Percentiles rank a stretch among this genome's conserved stretches.
Evolutionary conservation across 2,888 invertebrate genomes (phyloP).

Genomic region (Xestia ashworthii): DNA sequence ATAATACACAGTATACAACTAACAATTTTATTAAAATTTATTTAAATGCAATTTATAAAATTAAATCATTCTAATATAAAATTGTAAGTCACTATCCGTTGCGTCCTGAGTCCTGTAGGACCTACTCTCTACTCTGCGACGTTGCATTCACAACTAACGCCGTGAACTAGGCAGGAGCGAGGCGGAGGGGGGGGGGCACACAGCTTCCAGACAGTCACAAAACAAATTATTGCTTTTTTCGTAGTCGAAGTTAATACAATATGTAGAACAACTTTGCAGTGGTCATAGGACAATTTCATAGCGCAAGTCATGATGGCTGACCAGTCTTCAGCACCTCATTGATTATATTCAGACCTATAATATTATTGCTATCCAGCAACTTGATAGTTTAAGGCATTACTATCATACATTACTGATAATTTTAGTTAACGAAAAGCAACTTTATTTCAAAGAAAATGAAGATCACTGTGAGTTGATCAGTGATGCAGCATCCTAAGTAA

Average conservation of each 20-base stretch:
- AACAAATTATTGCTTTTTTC: neutral
- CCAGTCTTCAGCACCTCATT: neutral
- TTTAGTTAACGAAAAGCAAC: neutral
- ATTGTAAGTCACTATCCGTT: conserved; percentile 23
- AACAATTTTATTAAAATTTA: conserved; percentile 60
- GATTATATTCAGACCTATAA: neutral
- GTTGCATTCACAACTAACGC: neutral
- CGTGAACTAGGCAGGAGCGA: neutral
- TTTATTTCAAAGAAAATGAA: neutral
- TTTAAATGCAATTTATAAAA: conserved; percentile 66
- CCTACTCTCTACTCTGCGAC: neutral
- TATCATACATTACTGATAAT: neutral
- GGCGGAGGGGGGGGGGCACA: neutral
- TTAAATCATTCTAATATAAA: conserved; percentile 53
- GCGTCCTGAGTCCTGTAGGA: neutral
- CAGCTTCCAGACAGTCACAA: neutral
- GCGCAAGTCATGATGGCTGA: neutral
- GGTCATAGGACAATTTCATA: neutral
- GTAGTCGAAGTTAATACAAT: neutral
- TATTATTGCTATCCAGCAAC: neutral
- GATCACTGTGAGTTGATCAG: neutral
- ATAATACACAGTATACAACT: conserved; percentile 16
- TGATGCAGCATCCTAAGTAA: neutral
- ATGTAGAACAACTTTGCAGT: neutral
- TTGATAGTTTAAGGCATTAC: conserved; percentile 10